Evolutionary conservation across 2,888 invertebrate species (phyloP), one percentile per base, ranked within the genome.

Genomic region (Drepanosiphum platanoidis): DNA sequence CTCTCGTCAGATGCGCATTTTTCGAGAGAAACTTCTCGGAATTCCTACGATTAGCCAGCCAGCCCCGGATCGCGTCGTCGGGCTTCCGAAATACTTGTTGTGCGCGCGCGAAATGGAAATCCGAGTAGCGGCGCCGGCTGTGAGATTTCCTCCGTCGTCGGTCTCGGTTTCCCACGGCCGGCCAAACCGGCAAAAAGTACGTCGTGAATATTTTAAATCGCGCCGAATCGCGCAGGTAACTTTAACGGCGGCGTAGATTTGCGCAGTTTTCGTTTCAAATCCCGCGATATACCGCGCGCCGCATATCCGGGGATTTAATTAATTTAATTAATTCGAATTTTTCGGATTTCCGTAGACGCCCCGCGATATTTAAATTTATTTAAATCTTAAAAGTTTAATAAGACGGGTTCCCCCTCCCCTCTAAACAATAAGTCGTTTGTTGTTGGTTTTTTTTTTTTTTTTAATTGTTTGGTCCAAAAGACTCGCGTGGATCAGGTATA

Each of bases 361-460:
- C n/a, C n/a, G n/a, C n/a, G n/a, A 46, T 79, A 68, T 68, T n/a
- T n/a, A 22, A 79, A 79, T 79, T 46, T 32, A 46, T 79, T 79
- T 79, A 79, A 68, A 68, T n/a, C n/a, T 34, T 61, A 46, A 79
- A 79, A 68, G 79, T 52, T 68, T n/a, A 32, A 22, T 52, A 52
- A 52, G 18, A 52, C 27, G 5, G n/a, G n/a, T n/a, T n/a, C n/a
- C n/a, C n/a, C n/a, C n/a, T n/a, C n/a, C n/a, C n/a, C n/a, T n/a
- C n/a, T n/a, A n/a, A n/a, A n/a, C n/a, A n/a, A n/a, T n/a, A n/a
- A n/a, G n/a, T n/a, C n/a, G n/a, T n/a, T n/a, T n/a, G n/a, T n/a
- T n/a, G n/a, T n/a, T n/a, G n/a, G n/a, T n/a, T n/a, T n/a, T n/a
- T n/a, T n/a, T n/a, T n/a, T n/a, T n/a, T n/a, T n/a, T n/a, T n/a